Conservation (phyloP, 2,113 vertebrate genomes). For the Phylloscopus whistleri region DNA sequence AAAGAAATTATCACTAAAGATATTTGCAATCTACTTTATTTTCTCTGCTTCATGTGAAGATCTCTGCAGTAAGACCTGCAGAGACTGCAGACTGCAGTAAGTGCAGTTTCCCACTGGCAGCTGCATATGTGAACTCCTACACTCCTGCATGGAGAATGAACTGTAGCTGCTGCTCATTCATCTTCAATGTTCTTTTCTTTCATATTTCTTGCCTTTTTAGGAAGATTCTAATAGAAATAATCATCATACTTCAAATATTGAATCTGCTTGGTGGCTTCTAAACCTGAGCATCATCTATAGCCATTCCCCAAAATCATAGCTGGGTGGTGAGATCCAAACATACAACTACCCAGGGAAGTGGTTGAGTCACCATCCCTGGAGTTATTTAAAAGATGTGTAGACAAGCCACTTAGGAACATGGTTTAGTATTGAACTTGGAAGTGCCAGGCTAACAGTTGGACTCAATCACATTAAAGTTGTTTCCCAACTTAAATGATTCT, state of each 20-base stretch:
- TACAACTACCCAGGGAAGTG: background rate
- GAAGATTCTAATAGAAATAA: background rate
- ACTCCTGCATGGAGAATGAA: background rate
- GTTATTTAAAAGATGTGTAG: background rate
- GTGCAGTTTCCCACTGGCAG: background rate
- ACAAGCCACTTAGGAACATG: background rate
- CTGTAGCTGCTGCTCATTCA: background rate
- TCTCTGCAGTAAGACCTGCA: background rate
- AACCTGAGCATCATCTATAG: background rate
- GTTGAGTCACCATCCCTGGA: background rate
- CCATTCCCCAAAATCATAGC: background rate
- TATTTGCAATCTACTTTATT: background rate
- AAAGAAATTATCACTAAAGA: background rate
- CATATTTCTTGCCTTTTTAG: background rate
- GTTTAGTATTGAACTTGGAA: background rate
- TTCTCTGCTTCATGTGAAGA: background rate
- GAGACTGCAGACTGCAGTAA: no score
- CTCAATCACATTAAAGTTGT: accelerated
- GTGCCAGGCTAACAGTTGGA: background rate
- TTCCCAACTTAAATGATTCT: background rate
- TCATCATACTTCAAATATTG: background rate
- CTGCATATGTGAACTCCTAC: background rate
- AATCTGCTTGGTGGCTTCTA: background rate
- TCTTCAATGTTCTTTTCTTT: background rate
- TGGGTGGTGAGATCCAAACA: background rate